Conservation (phyloP, 2,113 vertebrate species). For the Gallinago jamesoni region DNA sequence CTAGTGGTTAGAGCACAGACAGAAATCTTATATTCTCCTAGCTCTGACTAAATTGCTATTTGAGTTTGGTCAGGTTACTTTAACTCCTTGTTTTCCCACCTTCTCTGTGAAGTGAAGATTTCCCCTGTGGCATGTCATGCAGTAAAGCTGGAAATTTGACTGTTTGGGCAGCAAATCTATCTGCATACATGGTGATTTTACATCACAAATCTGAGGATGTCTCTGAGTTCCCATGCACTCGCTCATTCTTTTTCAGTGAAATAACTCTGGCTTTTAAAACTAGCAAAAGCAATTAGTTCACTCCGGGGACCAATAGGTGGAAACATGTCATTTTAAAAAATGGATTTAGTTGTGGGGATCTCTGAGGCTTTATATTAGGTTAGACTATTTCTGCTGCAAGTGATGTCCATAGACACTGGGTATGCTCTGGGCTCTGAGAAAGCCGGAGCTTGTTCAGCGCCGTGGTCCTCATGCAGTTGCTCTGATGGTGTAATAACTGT, state of each 20-base stretch:
- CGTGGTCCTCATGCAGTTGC: not conserved
- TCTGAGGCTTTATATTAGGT: not conserved
- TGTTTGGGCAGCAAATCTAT: not conserved
- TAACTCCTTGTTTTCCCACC: slow-evolving; percentile 13
- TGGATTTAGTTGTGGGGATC: slow-evolving; percentile 13
- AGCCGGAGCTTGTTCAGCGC: not conserved
- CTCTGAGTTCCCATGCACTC: not conserved
- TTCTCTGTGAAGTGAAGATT: not conserved
- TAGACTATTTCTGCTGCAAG: not conserved
- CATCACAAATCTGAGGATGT: not conserved
- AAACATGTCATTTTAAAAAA: slow-evolving; percentile 38
- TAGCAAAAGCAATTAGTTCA: slow-evolving; percentile 33
- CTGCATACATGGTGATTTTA: not conserved
- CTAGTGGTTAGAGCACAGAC: not conserved
- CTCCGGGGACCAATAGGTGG: slow-evolving; percentile 22
- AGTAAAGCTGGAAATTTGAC: not conserved
- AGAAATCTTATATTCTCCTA: slow-evolving; percentile 22
- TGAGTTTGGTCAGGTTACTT: slow-evolving; percentile 15
- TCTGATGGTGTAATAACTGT: not conserved
- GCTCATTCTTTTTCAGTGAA: not conserved
- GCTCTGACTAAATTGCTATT: not conserved
- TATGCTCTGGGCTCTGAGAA: not conserved
- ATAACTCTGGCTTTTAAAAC: slow-evolving; percentile 25
- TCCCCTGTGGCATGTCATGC: not conserved
- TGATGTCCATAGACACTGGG: not conserved